phyloP scores from a whole-genome alignment of 2,797 vertebrate genomes.

The Furcifer pardalis region DNA sequence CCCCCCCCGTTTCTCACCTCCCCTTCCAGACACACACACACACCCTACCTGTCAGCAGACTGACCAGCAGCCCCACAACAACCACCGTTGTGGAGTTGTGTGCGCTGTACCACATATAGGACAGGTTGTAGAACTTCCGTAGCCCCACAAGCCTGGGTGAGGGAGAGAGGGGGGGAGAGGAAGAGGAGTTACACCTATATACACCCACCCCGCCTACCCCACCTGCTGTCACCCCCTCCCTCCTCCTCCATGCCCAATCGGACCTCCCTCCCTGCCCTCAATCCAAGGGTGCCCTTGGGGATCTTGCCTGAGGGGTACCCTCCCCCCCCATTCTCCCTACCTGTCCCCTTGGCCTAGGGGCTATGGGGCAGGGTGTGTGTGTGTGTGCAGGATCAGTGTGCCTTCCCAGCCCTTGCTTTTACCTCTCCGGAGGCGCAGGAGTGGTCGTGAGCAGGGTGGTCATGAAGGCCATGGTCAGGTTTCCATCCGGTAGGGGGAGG shows the following conservation, averaged over 20 bases:
- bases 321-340: background rate
- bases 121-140: conserved; percentile 87
- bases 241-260: too few relatives aligned
- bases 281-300: too few relatives aligned
- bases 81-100: conserved; percentile 94
- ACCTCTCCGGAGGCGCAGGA: conserved; percentile 26
- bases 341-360: background rate
- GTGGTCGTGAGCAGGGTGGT: conserved; percentile 70
- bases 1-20: background rate
- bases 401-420: background rate
- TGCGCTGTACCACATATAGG: conserved; percentile 97
- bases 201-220: too few relatives aligned
- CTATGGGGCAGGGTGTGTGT: background rate
- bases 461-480: conserved; percentile 75
- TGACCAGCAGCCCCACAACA: conserved; percentile 90
- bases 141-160: conserved; percentile 81
- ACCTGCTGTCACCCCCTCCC: too few relatives aligned
- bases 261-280: too few relatives aligned
- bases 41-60: conserved; percentile 86
- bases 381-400: too few relatives aligned
- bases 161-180: background rate
- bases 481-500: conserved; percentile 61
- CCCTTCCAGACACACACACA: background rate
- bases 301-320: too few relatives aligned
- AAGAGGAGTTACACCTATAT: too few relatives aligned